phyloP scores from a whole-genome alignment of 2,888 invertebrate genomes.

The Perizoma affinitatum region DNA sequence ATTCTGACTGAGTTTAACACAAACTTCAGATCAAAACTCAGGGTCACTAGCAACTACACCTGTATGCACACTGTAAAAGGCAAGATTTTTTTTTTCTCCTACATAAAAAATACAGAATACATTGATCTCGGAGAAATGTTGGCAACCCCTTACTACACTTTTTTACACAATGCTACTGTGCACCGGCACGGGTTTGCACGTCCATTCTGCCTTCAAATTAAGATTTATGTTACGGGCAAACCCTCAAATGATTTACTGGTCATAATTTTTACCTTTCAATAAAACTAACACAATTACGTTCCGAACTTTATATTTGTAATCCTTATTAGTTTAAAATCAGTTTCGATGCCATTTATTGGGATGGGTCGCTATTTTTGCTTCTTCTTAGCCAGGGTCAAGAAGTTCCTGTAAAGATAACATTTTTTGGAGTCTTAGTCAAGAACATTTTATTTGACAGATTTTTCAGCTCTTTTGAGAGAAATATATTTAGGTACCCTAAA shows the following conservation, averaged over 20 bases:
- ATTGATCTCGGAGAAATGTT: neutral
- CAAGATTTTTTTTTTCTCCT: too few species aligned
- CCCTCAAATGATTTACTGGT: slow-evolving; percentile 17
- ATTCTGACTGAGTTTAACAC: too few species aligned
- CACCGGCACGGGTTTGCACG: slow-evolving; percentile 37
- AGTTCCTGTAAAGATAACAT: slow-evolving; percentile 47
- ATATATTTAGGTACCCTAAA: too few species aligned
- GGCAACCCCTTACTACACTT: slow-evolving; percentile 21
- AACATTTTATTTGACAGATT: too few species aligned
- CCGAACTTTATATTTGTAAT: slow-evolving; percentile 2
- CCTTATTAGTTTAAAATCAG: neutral
- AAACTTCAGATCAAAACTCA: too few species aligned
- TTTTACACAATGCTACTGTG: slow-evolving; percentile 52
- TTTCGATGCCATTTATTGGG: neutral
- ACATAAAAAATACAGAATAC: too few species aligned
- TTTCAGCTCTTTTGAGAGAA: too few species aligned
- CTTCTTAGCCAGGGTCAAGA: slow-evolving; percentile 39
- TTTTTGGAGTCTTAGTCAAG: too few species aligned
- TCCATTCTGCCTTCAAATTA: slow-evolving; percentile 15
- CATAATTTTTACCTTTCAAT: slow-evolving; percentile 19
- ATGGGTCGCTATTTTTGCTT: neutral
- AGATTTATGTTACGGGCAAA: slow-evolving; percentile 17
- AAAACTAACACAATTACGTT: slow-evolving; percentile 13
- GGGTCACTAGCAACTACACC: too few species aligned
- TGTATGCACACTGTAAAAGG: too few species aligned